Percentiles rank a stretch among this genome's conserved stretches.
phyloP scores from a whole-genome alignment of 2,113 vertebrate species.

The Herpetotheres cachinnans region DNA sequence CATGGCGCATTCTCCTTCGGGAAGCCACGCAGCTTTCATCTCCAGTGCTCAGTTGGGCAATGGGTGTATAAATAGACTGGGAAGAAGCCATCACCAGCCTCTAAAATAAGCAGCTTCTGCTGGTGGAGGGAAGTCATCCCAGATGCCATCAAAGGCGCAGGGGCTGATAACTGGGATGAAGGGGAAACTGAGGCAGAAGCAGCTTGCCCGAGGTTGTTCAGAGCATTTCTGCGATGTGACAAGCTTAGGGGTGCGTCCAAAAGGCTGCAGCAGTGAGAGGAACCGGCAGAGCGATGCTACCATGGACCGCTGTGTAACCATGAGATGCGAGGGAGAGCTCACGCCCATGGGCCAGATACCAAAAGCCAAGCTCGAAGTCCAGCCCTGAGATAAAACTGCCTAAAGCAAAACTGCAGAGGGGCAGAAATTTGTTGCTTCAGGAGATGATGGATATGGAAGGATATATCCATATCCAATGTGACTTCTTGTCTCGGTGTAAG shows the following conservation, averaged over 20 bases:
- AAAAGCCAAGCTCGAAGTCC: neutral
- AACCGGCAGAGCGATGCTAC: neutral
- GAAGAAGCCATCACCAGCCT: neutral
- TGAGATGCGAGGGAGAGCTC: neutral
- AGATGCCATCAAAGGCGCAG: neutral
- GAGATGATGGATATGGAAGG: neutral
- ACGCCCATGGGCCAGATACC: no score
- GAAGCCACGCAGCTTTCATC: neutral
- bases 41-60: neutral
- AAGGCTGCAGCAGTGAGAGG: neutral
- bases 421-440: neutral
- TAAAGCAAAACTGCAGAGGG: neutral
- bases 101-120: neutral
- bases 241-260: neutral
- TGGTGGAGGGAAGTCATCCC: neutral
- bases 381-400: neutral
- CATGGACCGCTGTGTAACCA: fast-evolving
- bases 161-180: neutral
- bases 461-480: neutral
- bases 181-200: slow-evolving; percentile 8
- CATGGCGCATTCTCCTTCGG: neutral
- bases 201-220: fast-evolving
- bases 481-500: neutral
- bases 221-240: neutral
- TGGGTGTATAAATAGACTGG: fast-evolving